Conservation (phyloP, 2,888 invertebrate genomes). For the Oscheius myriophilus region DNA sequence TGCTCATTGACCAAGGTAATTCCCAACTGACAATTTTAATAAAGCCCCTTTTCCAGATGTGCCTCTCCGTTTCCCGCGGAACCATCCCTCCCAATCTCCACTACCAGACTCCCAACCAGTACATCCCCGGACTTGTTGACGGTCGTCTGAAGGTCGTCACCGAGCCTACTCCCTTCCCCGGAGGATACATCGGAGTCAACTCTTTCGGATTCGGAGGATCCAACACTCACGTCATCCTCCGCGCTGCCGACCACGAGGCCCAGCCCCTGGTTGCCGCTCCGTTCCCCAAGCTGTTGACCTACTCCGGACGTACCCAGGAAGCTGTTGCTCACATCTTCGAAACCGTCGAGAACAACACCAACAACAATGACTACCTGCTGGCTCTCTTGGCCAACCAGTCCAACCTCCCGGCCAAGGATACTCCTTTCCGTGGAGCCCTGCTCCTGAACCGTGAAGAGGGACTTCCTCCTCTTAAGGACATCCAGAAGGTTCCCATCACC, state of each 20-base stretch:
- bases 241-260: constrained; percentile 49
- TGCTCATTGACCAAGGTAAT: constrained; percentile 68
- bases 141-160: constrained; percentile 86
- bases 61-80: constrained; percentile 91
- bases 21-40: background rate
- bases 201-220: constrained; percentile 98
- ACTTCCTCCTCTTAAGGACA: constrained; percentile 51
- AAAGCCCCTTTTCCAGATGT: constrained; percentile 71
- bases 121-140: constrained; percentile 88
- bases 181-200: constrained; percentile 91
- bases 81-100: constrained; percentile 91
- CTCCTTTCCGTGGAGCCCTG: constrained; percentile 82
- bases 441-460: constrained; percentile 77
- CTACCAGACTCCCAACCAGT: constrained; percentile 84
- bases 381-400: constrained; percentile 65
- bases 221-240: constrained; percentile 87
- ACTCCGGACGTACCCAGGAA: constrained; percentile 82
- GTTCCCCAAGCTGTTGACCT: constrained; percentile 62
- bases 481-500: constrained; percentile 67
- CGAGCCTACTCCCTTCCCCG: constrained; percentile 84
- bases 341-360: constrained; percentile 52
- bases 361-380: constrained; percentile 60
- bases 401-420: constrained; percentile 79
- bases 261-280: constrained; percentile 35
- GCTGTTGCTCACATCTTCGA: constrained; percentile 69